Evolutionary conservation across 2,113 vertebrate genomes (phyloP), one percentile per base, ranked within the genome.

Genomic region (Pseudopipra pipra): DNA sequence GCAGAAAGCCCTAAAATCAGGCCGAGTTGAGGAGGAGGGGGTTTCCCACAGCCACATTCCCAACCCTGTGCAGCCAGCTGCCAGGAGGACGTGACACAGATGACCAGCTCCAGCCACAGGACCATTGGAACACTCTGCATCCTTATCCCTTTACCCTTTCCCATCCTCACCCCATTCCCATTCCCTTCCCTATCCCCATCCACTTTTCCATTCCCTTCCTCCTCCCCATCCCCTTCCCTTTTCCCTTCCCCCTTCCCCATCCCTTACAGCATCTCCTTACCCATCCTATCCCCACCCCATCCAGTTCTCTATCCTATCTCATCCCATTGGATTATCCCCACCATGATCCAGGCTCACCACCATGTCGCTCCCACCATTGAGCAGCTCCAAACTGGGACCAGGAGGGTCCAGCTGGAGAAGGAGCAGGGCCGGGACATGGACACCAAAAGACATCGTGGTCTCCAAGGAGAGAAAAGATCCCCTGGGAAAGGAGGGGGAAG

Each of bases 11-110:
- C 76, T 8, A 9, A 65, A 85, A 39, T 16, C 20, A 39, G 59
- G 16, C 16, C 0, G 1, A 43, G 59, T 6, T 0, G 6, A 33
- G 49, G 23, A 61, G 55, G 5, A 62, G 33, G 16, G 49, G 14
- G 5, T 66, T 61, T 58, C 3, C 28, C 39, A 12, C 5, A 1
- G 51, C 9, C 1, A 0, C 63, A 6, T 73, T 59, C 70, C 85
- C 33, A 24, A 20, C 31, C 51, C 15, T 0, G 0, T 1, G 3
- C 20, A 59, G 82, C 6, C 0, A 0, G 15, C 4, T 59, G 41
- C 61, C 30, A 23, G 37, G 2, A 10, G 24, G 39, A 13, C 8
- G 6, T 8, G n/a, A 5, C 2, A 2, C 41, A 30, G 44, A 17
- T 2, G 2, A 43, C 9, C 4, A 16, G 25, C 17, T 77, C 35